Evolutionary conservation across 2,888 invertebrate genomes (phyloP), one percentile per base, ranked within the genome.

Genomic region (Agrochola lota): DNA sequence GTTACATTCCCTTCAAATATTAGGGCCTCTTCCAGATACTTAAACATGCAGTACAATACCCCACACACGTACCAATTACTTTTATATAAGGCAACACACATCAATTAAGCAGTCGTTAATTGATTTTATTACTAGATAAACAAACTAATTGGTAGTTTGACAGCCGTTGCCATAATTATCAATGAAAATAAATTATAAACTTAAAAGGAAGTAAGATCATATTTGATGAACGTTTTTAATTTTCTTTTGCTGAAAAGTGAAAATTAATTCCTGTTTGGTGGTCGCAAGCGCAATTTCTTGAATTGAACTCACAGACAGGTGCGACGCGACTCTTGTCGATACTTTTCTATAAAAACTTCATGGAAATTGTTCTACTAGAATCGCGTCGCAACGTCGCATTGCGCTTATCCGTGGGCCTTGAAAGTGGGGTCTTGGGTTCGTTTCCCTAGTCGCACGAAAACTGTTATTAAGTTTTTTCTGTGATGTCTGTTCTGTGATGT

Each of bases 81-180:
- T 78, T 63, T 12, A 30, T 70, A 81, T 52, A 81, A 57, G 81
- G 81, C 30, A 60, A 35, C 55, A 60, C 46, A 69, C 17, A 69
- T 6, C 80, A 66, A 84, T 84, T 81, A 79, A 66, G 40, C 3
- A 35, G 40, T 0, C 49, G 8, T 76, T 81, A 30, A 80, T 81
- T 71, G 81, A 67, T 81, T 77, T 77, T 60, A 85, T 82, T 60
- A 43, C 68, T 77, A 49, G 60, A 64, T 77, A 77, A 85, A 73
- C 70, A 81, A 73, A 77, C 15, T 82, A 71, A 85, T 83, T 82
- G 43, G 67, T 60, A 5, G 49, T 60, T 60, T 11, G 73, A 30
- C 59, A 40, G 15, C n/a, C 20, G 3, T 17, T 11, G 59, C 55
- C 67, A 55, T 52, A 43, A 5, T 35, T 12, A 46, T 46, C 4